A percentile compares a stretch with the other conserved stretches of the same genome.
These are phyloP conservation scores for Parus major DNA, from an alignment of 2,113 vertebrate genomes.

Conservation along the genomic window DNA sequence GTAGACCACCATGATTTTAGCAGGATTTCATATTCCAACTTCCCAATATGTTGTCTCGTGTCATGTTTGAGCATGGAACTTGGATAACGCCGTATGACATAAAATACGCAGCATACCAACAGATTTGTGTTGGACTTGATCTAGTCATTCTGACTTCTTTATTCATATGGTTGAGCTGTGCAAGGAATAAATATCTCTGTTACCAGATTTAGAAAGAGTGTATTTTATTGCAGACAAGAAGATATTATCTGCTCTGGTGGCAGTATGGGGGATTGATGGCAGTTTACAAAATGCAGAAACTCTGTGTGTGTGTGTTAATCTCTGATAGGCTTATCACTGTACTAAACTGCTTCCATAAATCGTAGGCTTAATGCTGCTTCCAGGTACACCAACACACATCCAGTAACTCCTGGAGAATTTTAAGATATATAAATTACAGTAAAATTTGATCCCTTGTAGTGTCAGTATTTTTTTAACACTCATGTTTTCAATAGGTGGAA, in stretches of 20 bases:
- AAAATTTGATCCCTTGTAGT: neutral
- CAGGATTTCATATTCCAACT: neutral
- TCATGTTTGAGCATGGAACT: neutral
- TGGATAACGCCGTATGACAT: neutral
- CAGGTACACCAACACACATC: neutral
- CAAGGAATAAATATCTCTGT: conserved; percentile 39
- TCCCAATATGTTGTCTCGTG: neutral
- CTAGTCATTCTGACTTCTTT: conserved; percentile 4
- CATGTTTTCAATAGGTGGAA: neutral
- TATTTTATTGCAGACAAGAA: conserved; percentile 15
- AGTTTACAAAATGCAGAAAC: conserved; percentile 33
- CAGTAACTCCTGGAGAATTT: neutral
- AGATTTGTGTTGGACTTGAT: conserved; percentile 11
- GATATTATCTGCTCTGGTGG: conserved; percentile 22
- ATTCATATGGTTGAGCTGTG: neutral
- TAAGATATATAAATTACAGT: neutral
- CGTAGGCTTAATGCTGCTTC: neutral
- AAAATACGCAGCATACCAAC: neutral
- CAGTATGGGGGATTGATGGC: neutral
- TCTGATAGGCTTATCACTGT: neutral
- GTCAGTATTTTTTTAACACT: neutral
- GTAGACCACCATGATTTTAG: neutral
- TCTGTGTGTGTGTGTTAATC: conserved; percentile 5
- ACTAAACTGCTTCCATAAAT: conserved; percentile 38
- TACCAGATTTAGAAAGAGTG: conserved; percentile 30